Evolutionary conservation across 2,888 invertebrate genomes (phyloP).

Genomic region (Zelleria hepariella): DNA sequence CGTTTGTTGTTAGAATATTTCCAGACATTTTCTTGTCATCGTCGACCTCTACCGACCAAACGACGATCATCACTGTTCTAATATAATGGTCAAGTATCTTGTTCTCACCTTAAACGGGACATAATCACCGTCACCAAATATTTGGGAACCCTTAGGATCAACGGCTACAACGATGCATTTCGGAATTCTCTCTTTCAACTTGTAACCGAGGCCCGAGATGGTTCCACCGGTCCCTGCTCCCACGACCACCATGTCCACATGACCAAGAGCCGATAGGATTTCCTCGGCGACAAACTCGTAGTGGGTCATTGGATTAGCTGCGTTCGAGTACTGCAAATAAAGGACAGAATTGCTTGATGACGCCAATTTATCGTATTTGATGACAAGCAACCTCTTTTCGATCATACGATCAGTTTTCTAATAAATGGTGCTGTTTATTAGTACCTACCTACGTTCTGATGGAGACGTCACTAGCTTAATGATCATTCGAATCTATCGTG

Average conservation of each 20-base stretch:
- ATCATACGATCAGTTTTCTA: too few species aligned
- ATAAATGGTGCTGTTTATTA: too few species aligned
- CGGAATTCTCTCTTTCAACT: slow-evolving; percentile 83
- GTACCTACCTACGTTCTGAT: too few species aligned
- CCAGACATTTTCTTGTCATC: too few species aligned
- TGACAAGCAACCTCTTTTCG: too few species aligned
- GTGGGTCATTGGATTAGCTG: slow-evolving; percentile 91
- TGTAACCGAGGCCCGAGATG: slow-evolving; percentile 86
- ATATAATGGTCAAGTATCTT: not conserved
- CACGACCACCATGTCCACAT: slow-evolving; percentile 82
- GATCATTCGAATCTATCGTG: too few species aligned
- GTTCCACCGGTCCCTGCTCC: slow-evolving; percentile 93
- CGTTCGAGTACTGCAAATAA: slow-evolving; percentile 79
- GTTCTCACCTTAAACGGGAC: slow-evolving; percentile 4
- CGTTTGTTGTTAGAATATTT: too few species aligned
- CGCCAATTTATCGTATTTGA: too few species aligned
- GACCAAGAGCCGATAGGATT: slow-evolving; percentile 76
- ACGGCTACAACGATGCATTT: slow-evolving; percentile 81
- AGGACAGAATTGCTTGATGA: not conserved
- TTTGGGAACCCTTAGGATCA: slow-evolving; percentile 87
- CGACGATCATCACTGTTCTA: not conserved
- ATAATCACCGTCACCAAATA: slow-evolving; percentile 76
- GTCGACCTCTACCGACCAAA: not conserved
- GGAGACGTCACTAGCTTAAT: too few species aligned
- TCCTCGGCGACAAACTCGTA: slow-evolving; percentile 91